Evolutionary conservation across 2,797 vertebrate species (phyloP).

Genomic region (Hemibagrus guttatus): DNA sequence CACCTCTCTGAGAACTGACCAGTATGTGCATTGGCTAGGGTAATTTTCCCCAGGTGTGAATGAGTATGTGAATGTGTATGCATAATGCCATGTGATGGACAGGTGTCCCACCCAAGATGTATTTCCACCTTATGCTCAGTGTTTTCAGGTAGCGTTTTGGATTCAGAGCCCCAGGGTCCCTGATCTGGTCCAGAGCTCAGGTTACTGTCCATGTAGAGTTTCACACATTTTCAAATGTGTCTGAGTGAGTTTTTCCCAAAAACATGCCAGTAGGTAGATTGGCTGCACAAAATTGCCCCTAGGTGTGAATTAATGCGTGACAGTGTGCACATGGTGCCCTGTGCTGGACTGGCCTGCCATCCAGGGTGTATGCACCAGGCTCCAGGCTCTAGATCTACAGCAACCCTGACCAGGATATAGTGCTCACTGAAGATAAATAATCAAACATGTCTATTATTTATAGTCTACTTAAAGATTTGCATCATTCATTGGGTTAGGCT

Average conservation of each 20-base stretch:
- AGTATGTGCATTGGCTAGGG: background rate
- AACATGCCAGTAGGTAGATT: background rate
- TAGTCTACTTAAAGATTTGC: background rate
- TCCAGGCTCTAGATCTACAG: background rate
- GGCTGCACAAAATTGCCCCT: background rate
- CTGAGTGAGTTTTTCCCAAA: background rate
- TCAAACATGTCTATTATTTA: background rate
- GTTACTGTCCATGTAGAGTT: background rate
- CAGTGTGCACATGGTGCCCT: background rate
- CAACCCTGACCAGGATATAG: background rate
- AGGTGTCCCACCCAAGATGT: background rate
- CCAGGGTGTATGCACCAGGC: background rate
- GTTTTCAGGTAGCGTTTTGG: background rate
- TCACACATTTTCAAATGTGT: background rate
- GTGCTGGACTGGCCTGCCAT: too few relatives aligned
- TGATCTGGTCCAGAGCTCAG: background rate
- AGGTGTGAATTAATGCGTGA: constrained; percentile 20
- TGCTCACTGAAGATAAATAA: background rate
- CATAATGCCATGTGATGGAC: background rate
- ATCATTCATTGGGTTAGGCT: background rate
- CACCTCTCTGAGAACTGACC: background rate
- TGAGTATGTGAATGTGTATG: background rate
- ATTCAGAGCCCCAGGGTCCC: background rate
- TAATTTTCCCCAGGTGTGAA: background rate
- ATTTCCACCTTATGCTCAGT: background rate